Conservation (phyloP, 2,113 vertebrate species). For the Lagenorhynchus albirostris region DNA sequence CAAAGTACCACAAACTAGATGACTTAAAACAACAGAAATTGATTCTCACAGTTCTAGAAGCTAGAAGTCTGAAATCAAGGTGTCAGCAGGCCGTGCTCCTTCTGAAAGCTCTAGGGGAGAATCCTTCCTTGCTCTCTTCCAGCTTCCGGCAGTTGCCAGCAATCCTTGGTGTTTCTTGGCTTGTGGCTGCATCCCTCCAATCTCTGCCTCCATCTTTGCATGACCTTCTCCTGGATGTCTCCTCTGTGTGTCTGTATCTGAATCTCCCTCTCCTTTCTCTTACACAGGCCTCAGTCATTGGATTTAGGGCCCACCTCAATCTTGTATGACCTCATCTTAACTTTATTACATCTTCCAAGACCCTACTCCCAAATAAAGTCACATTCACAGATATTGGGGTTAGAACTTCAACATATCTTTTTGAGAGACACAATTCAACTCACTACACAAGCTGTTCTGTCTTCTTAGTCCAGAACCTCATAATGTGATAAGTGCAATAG, state of each 20-base stretch:
- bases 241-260: no score
- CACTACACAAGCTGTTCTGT: not conserved
- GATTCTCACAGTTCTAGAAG: not conserved
- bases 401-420: not conserved
- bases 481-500: not conserved
- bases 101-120: no score
- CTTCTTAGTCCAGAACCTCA: not conserved
- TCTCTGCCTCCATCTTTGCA: not conserved
- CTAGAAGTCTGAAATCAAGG: not conserved
- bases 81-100: accelerated
- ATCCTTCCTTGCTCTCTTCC: accelerated
- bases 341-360: not conserved
- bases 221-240: not conserved
- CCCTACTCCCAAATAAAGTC: not conserved
- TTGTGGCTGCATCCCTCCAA: not conserved
- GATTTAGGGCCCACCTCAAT: not conserved
- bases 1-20: not conserved
- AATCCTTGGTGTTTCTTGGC: not conserved
- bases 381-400: no score
- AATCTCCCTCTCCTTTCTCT: not conserved
- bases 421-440: not conserved
- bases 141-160: accelerated
- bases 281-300: no score
- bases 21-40: not conserved
- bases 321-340: not conserved